phyloP scores from a whole-genome alignment of 2,797 vertebrate genomes.

The Neosalanx taihuensis region DNA sequence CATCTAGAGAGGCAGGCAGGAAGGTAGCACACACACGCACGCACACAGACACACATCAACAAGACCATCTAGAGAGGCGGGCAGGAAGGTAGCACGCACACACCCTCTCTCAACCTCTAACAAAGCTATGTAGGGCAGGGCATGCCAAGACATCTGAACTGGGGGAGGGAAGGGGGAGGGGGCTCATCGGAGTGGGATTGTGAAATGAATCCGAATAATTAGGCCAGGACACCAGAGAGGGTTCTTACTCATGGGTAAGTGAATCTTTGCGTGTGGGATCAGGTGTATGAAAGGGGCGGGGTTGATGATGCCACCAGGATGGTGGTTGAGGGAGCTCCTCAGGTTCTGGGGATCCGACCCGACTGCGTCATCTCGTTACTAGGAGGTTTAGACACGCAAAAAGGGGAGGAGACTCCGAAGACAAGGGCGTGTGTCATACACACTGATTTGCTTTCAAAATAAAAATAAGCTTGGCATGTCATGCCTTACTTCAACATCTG shows the following conservation, averaged over 20 bases:
- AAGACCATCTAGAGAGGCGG: too few relatives aligned
- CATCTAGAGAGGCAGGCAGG: too few relatives aligned
- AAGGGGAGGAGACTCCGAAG: conserved; percentile 21
- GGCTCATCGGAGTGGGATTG: not conserved
- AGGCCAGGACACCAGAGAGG: not conserved
- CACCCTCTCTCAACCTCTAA: conserved; percentile 1
- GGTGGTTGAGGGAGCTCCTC: conserved; percentile 34
- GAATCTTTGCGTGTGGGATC: not conserved
- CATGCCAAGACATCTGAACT: not conserved
- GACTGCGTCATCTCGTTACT: conserved; percentile 60
- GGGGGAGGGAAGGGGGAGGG: conserved; percentile 32
- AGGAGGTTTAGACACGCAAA: conserved; percentile 45
- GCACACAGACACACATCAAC: too few relatives aligned
- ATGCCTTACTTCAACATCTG: too few relatives aligned
- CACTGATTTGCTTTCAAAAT: conserved; percentile 10
- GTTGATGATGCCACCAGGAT: conserved; percentile 19
- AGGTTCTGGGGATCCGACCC: conserved; percentile 26
- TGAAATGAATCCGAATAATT: conserved; percentile 24
- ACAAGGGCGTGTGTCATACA: conserved; percentile 20
- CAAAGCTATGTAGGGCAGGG: conserved; percentile 3
- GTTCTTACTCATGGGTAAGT: not conserved
- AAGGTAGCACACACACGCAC: too few relatives aligned
- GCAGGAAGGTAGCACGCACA: too few relatives aligned
- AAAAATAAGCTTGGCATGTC: too few relatives aligned
- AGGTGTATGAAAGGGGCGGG: not conserved